Conservation (phyloP, 2,797 vertebrate species). For the Sebastes matsubarae region DNA sequence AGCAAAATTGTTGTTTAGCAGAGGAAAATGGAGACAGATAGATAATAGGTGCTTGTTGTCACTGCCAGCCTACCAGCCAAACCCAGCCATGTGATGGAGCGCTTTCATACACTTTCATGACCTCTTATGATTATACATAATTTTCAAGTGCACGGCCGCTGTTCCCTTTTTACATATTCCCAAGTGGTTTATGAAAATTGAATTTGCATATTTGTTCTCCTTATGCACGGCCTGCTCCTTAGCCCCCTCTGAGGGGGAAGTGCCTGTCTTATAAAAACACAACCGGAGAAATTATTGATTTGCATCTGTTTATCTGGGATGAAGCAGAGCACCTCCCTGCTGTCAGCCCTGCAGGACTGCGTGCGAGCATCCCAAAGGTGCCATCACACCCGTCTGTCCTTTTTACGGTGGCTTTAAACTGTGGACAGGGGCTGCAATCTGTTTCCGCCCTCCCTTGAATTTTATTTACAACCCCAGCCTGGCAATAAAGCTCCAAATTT, state of each 20-base stretch:
- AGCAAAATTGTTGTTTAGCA: conserved; percentile 59
- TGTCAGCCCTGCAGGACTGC: conserved; percentile 13
- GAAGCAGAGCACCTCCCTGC: conserved; percentile 38
- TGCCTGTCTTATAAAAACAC: conserved; percentile 56
- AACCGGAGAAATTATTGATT: conserved; percentile 68
- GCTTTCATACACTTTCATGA: conserved; percentile 47
- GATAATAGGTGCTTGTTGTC: conserved; percentile 44
- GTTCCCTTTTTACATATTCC: conserved; percentile 43
- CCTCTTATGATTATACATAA: conserved; percentile 65
- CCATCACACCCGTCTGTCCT: conserved; percentile 58
- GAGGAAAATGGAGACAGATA: conserved; percentile 54
- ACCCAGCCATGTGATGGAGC: conserved; percentile 30
- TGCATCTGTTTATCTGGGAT: conserved; percentile 66
- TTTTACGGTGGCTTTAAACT: conserved; percentile 68
- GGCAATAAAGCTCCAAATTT: conserved; percentile 87
- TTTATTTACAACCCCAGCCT: conserved; percentile 87
- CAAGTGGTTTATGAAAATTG: conserved; percentile 49
- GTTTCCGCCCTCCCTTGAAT: conserved; percentile 77
- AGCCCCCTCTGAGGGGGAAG: conserved; percentile 10
- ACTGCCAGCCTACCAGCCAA: conserved; percentile 19
- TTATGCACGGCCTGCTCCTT: conserved; percentile 30
- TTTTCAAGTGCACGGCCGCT: conserved; percentile 50
- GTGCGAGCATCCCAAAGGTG: conserved; percentile 59
- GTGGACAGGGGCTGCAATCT: conserved; percentile 62
- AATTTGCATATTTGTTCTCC: conserved; percentile 60